These are phyloP conservation scores for Pasiphila rectangulata DNA, from an alignment of 2,888 invertebrate genomes.

Conservation along the genomic window DNA sequence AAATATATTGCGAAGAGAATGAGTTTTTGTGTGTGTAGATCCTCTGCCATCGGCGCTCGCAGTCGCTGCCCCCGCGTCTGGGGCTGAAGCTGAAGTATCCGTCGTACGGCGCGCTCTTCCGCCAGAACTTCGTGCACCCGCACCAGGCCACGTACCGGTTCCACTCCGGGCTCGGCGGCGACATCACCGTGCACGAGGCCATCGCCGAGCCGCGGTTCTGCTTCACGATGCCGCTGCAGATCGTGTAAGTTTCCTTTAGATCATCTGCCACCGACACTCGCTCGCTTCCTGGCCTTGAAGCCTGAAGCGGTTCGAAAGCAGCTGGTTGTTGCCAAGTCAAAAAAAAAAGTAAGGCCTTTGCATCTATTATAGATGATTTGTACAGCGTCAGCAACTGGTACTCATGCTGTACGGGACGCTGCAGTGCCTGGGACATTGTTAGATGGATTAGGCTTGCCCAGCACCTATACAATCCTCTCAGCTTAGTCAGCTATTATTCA, in stretches of 20 bases:
- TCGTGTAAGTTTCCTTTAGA: constrained; percentile 93
- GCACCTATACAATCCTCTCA: too few relatives aligned
- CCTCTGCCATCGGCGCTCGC: constrained; percentile 84
- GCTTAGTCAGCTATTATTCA: too few relatives aligned
- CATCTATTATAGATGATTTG: too few relatives aligned
- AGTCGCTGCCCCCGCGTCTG: constrained; percentile 90
- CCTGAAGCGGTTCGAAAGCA: too few relatives aligned
- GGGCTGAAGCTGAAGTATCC: constrained; percentile 91
- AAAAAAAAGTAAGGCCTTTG: too few relatives aligned
- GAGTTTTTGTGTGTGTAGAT: background rate
- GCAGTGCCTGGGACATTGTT: too few relatives aligned
- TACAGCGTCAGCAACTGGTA: too few relatives aligned
- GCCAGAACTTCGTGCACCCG: constrained; percentile 88
- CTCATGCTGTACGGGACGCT: too few relatives aligned
- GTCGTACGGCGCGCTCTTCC: constrained; percentile 86
- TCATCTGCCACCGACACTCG: too few relatives aligned
- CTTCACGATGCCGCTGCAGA: constrained; percentile 91
- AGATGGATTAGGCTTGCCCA: too few relatives aligned
- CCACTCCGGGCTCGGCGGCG: constrained; percentile 94
- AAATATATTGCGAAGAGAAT: background rate
- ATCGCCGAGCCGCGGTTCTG: constrained; percentile 95
- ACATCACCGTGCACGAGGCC: constrained; percentile 95
- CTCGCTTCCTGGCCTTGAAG: too few relatives aligned
- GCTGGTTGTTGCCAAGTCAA: too few relatives aligned
- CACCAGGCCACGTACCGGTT: constrained; percentile 89